Evolutionary conservation across 2,797 vertebrate genomes (phyloP), one percentile per base, ranked within the genome.

Genomic region (Myotis findleyi): DNA sequence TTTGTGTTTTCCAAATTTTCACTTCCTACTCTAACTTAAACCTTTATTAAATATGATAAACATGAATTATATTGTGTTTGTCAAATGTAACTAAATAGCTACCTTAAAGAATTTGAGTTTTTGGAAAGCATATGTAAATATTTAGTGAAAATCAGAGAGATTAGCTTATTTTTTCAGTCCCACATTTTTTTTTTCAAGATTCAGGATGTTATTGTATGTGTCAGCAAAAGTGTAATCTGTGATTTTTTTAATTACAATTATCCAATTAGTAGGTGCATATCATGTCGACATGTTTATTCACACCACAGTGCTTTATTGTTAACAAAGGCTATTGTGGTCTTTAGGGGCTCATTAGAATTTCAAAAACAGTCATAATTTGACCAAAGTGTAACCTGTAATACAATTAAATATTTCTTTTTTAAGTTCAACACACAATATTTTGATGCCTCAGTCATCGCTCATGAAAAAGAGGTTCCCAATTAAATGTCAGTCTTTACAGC

Each of bases 31-130:
- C 89, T 62, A 69, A 93, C 21, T 69, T 57, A 79, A 94, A 96
- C 68, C 20, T 76, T 93, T 53, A 82, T 89, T 87, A 92, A 93
- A 53, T 87, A 13, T 88, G 47, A 38, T 80, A 92, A 85, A 59
- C 72, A 14, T 64, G 62, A 90, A 76, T 89, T 96, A 33, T 20
- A 66, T 91, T 86, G 41, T 79, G 2, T 76, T 11, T 62, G 85
- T 73, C 55, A 92, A 87, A 21, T 21, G 12, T 76, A 89, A 44
- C 30, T 57, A 53, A 71, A 41, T 77, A 36, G 23, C 57, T 83
- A 25, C 44, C 73, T 92, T 7, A 73, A 80, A 93, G 33, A 94
- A 76, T 20, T 49, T 82, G 59, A 87, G 14, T 81, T 44, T 93
- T 91, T 44, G 76, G 62, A 96, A 96, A 91, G 23, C 7, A 2